Conservation (phyloP, 2,888 invertebrate species). For the Byasa hedistus region DNA sequence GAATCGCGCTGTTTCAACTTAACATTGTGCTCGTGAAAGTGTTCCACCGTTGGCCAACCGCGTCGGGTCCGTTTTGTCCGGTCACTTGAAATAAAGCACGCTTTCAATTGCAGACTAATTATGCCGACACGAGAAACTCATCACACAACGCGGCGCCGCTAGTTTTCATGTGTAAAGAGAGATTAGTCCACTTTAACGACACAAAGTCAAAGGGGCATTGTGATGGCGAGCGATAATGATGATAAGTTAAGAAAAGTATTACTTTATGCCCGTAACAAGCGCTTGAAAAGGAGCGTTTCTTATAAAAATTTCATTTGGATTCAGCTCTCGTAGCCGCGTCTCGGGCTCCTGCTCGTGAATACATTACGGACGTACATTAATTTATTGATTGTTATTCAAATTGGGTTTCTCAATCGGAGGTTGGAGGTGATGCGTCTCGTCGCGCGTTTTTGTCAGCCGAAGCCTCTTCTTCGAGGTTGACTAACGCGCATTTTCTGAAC, state of each 20-base stretch:
- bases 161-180: constrained; percentile 75
- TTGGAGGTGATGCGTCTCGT: constrained; percentile 72
- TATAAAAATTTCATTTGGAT: constrained; percentile 76
- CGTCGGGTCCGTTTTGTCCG: constrained; percentile 72
- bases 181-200: constrained; percentile 77
- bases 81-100: constrained; percentile 76
- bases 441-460: constrained; percentile 57
- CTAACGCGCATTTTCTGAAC: constrained; percentile 51
- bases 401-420: constrained; percentile 77
- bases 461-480: constrained; percentile 57
- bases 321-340: constrained; percentile 70
- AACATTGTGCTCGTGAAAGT: constrained; percentile 77
- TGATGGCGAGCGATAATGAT: constrained; percentile 70
- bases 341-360: constrained; percentile 71
- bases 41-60: constrained; percentile 74
- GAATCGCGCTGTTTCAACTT: constrained; percentile 65
- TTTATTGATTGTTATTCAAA: constrained; percentile 81
- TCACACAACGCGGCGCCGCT: constrained; percentile 56
- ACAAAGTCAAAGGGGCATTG: constrained; percentile 67
- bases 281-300: constrained; percentile 70
- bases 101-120: constrained; percentile 80
- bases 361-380: constrained; percentile 75
- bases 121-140: constrained; percentile 78
- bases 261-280: constrained; percentile 67
- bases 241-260: constrained; percentile 74